A percentile compares a stretch with the other conserved stretches of the same genome.
These are phyloP conservation scores for Tipula helvola DNA, from an alignment of 2,888 invertebrate species.

Conservation along the genomic window DNA sequence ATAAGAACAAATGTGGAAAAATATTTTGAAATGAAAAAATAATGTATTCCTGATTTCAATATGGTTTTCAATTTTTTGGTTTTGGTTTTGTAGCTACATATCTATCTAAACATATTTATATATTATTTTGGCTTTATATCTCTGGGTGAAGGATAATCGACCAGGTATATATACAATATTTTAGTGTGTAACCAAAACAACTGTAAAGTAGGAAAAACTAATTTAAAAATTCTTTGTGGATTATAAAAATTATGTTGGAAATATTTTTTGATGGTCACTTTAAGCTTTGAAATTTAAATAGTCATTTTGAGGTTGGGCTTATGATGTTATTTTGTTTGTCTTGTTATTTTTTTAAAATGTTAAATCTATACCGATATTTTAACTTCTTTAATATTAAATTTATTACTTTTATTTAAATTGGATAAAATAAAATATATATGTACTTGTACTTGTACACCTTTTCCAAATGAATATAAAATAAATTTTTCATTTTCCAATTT, in stretches of 20 bases:
- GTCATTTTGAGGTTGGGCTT: background rate
- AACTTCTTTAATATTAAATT: background rate
- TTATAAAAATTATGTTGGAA: background rate
- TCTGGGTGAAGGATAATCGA: background rate
- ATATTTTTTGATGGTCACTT: background rate
- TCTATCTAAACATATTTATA: background rate
- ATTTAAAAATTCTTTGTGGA: background rate
- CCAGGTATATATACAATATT: background rate
- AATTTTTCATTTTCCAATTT: background rate
- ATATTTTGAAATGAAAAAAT: background rate
- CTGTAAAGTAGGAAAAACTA: background rate
- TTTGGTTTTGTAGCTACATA: background rate
- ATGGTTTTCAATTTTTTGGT: background rate
- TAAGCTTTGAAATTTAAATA: background rate
- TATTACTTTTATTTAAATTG: background rate
- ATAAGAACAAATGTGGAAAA: background rate
- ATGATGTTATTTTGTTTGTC: background rate
- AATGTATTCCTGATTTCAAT: background rate
- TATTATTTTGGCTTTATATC: background rate
- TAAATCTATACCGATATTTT: background rate
- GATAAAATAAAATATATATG: background rate
- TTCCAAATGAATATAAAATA: background rate
- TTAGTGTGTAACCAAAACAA: background rate
- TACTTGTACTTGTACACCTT: background rate
- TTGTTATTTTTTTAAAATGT: background rate